phyloP scores from a whole-genome alignment of 1,140 invertebrate species.

The Drosophila pruinosa region DNA sequence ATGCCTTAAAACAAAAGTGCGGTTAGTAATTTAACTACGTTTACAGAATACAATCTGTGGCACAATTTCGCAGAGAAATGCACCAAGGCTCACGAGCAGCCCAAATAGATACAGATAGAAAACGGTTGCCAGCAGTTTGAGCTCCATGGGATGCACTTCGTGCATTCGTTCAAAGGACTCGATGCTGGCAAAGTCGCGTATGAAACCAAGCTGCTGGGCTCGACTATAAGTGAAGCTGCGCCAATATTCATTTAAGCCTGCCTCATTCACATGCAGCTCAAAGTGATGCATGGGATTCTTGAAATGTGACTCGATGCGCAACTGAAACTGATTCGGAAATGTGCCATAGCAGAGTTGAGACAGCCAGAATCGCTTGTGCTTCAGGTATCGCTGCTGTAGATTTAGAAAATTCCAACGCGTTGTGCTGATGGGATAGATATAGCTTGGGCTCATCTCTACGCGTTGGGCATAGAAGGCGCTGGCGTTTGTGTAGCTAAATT shows the following conservation, averaged over 20 bases:
- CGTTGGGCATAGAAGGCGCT: slow-evolving; percentile 32
- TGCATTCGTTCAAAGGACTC: slow-evolving; percentile 22
- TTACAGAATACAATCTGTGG: slow-evolving; percentile 4
- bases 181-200: slow-evolving; percentile 44
- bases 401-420: slow-evolving; percentile 51
- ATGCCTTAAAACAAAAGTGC: slow-evolving; percentile 36
- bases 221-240: slow-evolving; percentile 1
- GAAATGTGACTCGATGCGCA: slow-evolving; percentile 58
- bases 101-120: slow-evolving; percentile 52
- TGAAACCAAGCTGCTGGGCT: slow-evolving; percentile 41
- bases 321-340: slow-evolving; percentile 59
- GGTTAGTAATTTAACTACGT: slow-evolving; percentile 38
- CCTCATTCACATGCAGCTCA: slow-evolving; percentile 37
- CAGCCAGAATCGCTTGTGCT: slow-evolving; percentile 54
- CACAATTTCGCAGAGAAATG: slow-evolving; percentile 51
- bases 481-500: slow-evolving; percentile 10
- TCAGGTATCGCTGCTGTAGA: slow-evolving; percentile 47
- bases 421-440: slow-evolving; percentile 57
- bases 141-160: slow-evolving; percentile 7
- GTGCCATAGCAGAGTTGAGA: slow-evolving; percentile 56
- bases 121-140: slow-evolving; percentile 33
- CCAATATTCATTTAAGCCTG: slow-evolving; percentile 41
- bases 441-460: slow-evolving; percentile 32
- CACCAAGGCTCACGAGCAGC: slow-evolving; percentile 28
- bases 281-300: slow-evolving; percentile 53